Evolutionary conservation across 92 coral and sea anemone species (phyloP), one percentile per base, ranked within the genome.

Genomic region (Zoanthus gigantus): DNA sequence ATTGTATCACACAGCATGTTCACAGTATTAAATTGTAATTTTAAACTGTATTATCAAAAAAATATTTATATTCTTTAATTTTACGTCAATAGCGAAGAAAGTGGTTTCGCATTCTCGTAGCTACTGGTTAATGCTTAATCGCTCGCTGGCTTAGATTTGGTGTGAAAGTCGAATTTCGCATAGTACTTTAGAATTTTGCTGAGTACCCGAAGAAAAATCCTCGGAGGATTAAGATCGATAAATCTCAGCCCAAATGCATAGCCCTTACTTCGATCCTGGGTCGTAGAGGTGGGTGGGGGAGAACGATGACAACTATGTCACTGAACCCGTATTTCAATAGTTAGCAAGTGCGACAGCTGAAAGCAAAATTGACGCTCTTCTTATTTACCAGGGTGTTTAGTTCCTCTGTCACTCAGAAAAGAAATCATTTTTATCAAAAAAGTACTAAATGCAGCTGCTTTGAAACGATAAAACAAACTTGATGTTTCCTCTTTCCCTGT

Each of bases 311-410:
- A 44, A 73, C 56, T 17, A 73, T 17, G 56, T 56, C 77, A 23
- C 23, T 23, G 23, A 45, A 73, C 54, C 77, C 11, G 29, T 73
- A 12, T 73, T 73, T 73, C 18, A 45, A 73, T 45, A 73, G 53
- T 73, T 73, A 29, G 76, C 76, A 72, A 72, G 76, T 32, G 32
- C 76, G 52, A 72, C 48, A 72, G n/a, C 76, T 72, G 50, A 72
- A 72, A 72, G 76, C 47, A 73, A 73, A 42, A 42, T 17, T 44
- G 77, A 73, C 58, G 9, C 77, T 71, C 74, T 69, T 23, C 0
- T 71, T 16, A 71, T 37, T 71, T 71, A 71, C 31, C 76, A 71
- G 52, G 76, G 48, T 71, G 32, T 71, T 71, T 71, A 71, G 76
- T 47, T 71, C 28, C 76, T 71, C n/a, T 7, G 76, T n/a, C 76